Conservation (phyloP, 2,797 vertebrate genomes). For the Psittacula derbiana region DNA sequence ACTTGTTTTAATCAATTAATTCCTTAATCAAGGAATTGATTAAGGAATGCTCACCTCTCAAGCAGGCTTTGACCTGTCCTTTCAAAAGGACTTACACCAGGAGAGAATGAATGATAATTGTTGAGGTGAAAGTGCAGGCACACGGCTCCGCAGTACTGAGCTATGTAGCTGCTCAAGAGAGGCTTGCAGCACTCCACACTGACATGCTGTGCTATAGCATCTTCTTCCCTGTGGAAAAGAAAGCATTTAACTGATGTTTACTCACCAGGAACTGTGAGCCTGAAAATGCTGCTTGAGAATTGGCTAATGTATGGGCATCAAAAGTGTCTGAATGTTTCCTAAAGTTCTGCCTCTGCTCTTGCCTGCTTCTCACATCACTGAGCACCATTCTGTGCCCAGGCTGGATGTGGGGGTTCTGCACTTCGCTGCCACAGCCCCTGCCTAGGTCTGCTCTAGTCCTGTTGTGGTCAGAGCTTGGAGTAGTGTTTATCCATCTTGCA, state of each 20-base stretch:
- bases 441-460: background rate
- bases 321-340: background rate
- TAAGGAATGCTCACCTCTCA: background rate
- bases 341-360: background rate
- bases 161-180: rapidly evolving
- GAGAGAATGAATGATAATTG: background rate
- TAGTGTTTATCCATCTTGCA: background rate
- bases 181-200: background rate
- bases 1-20: background rate
- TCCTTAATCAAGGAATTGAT: background rate
- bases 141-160: background rate
- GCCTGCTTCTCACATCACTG: background rate
- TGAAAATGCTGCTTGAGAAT: background rate
- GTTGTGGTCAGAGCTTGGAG: rapidly evolving
- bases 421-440: background rate
- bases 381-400: background rate
- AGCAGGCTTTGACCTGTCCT: background rate
- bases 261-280: background rate
- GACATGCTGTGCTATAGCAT: background rate
- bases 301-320: background rate
- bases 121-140: background rate
- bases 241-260: background rate
- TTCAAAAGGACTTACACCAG: background rate
- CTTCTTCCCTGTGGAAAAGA: background rate
- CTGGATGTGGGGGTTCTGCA: rapidly evolving